phyloP scores from a whole-genome alignment of 2,888 invertebrate genomes.

The Philopedon plagiatum region DNA sequence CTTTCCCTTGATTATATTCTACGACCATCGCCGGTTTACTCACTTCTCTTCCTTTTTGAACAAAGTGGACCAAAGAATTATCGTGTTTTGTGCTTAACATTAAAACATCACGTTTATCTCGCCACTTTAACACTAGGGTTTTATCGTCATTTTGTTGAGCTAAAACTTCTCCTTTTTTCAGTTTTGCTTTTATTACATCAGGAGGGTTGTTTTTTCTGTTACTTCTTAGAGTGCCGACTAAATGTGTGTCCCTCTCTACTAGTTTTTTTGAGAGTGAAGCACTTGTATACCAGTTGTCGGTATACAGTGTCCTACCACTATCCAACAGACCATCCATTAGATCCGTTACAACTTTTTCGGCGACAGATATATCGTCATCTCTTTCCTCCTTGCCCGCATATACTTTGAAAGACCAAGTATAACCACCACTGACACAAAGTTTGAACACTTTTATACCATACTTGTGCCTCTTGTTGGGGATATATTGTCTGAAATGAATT shows the following conservation, averaged over 20 bases:
- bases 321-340: no score
- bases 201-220: slow-evolving; percentile 25
- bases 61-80: slow-evolving; percentile 11
- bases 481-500: slow-evolving; percentile 41
- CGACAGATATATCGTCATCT: slow-evolving; percentile 34
- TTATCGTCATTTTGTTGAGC: slow-evolving; percentile 31
- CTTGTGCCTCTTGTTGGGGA: no score
- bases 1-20: slow-evolving; percentile 34
- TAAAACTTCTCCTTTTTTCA: slow-evolving; percentile 30
- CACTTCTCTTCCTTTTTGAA: slow-evolving; percentile 16
- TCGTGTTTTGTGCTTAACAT: slow-evolving; percentile 42
- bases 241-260: slow-evolving; percentile 23
- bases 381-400: slow-evolving; percentile 44
- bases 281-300: no score
- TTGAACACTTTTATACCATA: slow-evolving; percentile 52
- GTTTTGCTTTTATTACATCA: slow-evolving; percentile 24
- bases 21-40: slow-evolving; percentile 19
- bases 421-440: slow-evolving; percentile 35
- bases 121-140: slow-evolving; percentile 30
- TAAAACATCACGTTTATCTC: slow-evolving; percentile 37
- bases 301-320: no score
- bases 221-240: slow-evolving; percentile 36
- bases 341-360: slow-evolving; percentile 47
- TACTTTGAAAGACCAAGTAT: slow-evolving; percentile 48
- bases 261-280: no score